These are phyloP conservation scores for Aphelenchoides besseyi DNA, from an alignment of 1,140 invertebrate genomes.

Conservation along the genomic window DNA sequence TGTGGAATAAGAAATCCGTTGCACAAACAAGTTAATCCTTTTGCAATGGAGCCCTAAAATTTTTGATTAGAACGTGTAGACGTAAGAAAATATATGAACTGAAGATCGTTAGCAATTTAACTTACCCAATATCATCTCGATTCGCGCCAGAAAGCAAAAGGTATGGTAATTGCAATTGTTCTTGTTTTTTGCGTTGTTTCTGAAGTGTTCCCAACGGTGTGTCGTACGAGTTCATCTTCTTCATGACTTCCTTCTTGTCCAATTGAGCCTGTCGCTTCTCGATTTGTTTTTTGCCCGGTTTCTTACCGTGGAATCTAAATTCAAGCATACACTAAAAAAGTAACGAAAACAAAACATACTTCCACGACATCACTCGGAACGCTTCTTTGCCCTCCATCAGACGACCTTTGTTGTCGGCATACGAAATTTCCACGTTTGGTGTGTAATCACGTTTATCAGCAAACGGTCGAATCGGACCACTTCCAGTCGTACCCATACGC, in stretches of 20 bases:
- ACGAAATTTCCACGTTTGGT: constrained; percentile 92
- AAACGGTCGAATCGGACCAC: constrained; percentile 79
- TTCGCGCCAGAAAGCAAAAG: constrained; percentile 79
- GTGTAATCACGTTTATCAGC: constrained; percentile 87
- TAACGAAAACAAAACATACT: constrained; percentile 53
- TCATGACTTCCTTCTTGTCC: constrained; percentile 91
- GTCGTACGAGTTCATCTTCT: constrained; percentile 96
- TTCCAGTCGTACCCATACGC: constrained; percentile 73
- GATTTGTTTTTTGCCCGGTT: constrained; percentile 94
- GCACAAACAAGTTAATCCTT: too few relatives aligned
- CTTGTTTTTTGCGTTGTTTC: constrained; percentile 90
- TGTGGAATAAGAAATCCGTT: too few relatives aligned
- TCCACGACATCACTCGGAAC: constrained; percentile 68
- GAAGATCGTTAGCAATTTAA: not conserved
- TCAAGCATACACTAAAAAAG: constrained; percentile 9
- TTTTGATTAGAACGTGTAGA: too few relatives aligned
- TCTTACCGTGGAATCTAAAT: constrained; percentile 94
- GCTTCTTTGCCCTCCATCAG: constrained; percentile 90
- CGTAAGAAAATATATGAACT: constrained; percentile 4
- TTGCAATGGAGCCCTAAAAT: constrained; percentile 23
- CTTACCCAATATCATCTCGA: constrained; percentile 27
- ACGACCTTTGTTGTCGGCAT: constrained; percentile 90
- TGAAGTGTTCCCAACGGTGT: constrained; percentile 89
- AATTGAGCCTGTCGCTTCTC: constrained; percentile 93
- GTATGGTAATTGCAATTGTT: constrained; percentile 88